Evolutionary conservation across 2,113 vertebrate genomes (phyloP).

Genomic region (Xerus inauris): DNA sequence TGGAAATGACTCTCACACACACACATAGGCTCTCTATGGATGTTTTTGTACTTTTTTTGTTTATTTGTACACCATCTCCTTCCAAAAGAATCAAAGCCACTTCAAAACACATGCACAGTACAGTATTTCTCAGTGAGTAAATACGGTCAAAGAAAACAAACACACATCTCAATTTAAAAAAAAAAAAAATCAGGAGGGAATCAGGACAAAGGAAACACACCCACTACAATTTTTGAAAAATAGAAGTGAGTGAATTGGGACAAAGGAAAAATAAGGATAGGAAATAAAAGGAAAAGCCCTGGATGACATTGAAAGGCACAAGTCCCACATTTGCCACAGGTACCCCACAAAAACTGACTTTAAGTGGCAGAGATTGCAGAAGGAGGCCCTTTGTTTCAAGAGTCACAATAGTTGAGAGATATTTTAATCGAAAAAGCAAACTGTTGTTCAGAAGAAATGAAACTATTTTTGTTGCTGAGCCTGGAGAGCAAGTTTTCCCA

Average conservation of each 20-base stretch:
- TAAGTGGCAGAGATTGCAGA: neutral
- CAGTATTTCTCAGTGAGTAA: neutral
- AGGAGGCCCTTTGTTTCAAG: neutral
- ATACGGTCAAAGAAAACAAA: neutral
- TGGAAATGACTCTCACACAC: neutral
- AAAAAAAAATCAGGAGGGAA: neutral
- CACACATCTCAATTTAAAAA: neutral
- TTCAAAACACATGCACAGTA: neutral
- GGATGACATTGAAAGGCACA: neutral
- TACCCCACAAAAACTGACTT: neutral
- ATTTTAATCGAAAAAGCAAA: neutral
- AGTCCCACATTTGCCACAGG: neutral
- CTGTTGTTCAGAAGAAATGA: neutral
- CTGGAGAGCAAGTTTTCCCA: slow-evolving; percentile 12
- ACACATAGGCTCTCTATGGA: neutral
- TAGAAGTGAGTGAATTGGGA: neutral
- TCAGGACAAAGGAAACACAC: neutral
- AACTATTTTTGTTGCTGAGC: neutral
- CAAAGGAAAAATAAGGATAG: slow-evolving; percentile 28
- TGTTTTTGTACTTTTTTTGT: neutral
- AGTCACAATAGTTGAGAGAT: neutral
- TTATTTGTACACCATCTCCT: neutral
- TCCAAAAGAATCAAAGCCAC: slow-evolving; percentile 49
- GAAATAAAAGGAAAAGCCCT: slow-evolving; percentile 8
- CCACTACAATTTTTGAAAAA: neutral